These are phyloP conservation scores for Polymixis lichenea DNA, from an alignment of 2,888 invertebrate species.

Conservation along the genomic window DNA sequence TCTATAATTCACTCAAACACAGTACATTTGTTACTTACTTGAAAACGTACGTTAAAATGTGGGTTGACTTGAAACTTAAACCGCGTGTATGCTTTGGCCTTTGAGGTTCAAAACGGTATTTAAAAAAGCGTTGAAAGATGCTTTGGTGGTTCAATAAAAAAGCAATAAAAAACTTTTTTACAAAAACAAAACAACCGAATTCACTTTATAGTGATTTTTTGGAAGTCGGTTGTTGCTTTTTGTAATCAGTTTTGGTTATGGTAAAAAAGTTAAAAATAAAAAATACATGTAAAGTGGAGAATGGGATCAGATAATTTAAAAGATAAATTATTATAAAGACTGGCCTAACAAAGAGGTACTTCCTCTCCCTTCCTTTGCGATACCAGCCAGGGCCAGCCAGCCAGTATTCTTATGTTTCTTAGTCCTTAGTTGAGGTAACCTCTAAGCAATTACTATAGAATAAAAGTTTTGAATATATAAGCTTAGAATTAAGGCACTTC, in stretches of 20 bases:
- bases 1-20: constrained; percentile 49
- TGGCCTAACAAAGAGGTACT: neutral
- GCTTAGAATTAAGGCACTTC: neutral
- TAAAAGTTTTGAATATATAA: neutral
- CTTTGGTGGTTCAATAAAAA: neutral
- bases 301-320: neutral
- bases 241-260: too few relatives aligned
- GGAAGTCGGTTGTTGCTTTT: too few relatives aligned
- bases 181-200: too few relatives aligned
- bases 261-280: too few relatives aligned
- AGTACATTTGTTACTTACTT: constrained; percentile 44
- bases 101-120: neutral
- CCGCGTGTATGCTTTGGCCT: constrained; percentile 1
- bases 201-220: too few relatives aligned
- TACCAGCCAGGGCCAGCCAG: too few relatives aligned
- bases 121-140: neutral
- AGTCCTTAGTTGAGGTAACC: too few relatives aligned
- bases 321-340: neutral
- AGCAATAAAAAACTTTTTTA: neutral
- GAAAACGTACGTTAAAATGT: constrained; percentile 43
- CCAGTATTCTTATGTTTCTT: too few relatives aligned
- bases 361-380: neutral
- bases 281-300: neutral
- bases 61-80: constrained; percentile 2
- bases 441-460: neutral